Base-by-base conservation (phyloP, 2,113 vertebrate genomes). In the Aptenodytes patagonicus region DNA sequence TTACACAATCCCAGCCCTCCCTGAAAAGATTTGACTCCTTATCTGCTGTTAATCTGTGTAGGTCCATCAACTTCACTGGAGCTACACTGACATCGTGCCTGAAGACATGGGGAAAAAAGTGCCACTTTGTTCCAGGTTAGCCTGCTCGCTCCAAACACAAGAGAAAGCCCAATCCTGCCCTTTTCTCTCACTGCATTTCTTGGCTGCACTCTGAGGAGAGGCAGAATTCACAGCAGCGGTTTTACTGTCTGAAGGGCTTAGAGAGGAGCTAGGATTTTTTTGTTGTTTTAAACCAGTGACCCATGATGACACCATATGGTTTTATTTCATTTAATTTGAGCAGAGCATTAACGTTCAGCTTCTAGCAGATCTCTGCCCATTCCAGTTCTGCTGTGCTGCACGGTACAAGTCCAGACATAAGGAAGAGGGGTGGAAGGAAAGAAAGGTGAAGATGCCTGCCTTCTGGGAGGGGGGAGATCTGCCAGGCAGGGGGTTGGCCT, bases 301-400 rank as follows among this genome's bases (percentile, higher is more conserved):
- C 97, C 93, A 19, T 95, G 96, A 94, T 95, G 95, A 97, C 96
- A 95, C 95, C 91, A 94, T 97, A 95, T 85, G 88, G 90, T 95
- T 97, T 97, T 97, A 96, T 96, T 96, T 97, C 92, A 94, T 96
- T 97, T 96, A 96, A 97, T 97, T 95, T 97, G 90, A 93, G 71
- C 92, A 92, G 52, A 93, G 94, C 94, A 86, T 96, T 97, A 96
- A 84, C 2, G 52, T 95, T 90, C 87, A 75, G 79, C 92, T 95
- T 81, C 90, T 92, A 95, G 82, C 82, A 91, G 92, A 73, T 83
- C 93, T 92, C 91, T 96, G 62, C 62, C 75, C 85, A 36, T 90
- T 80, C 82, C 25, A 49, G 47, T 86, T 88, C 64, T 88, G 49
- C 91, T 88, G 42, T 42, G 70, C 87, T 94, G 57, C 65, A 38